These are phyloP conservation scores for Mesembrinibis cayennensis DNA, from an alignment of 2,113 vertebrate genomes.

Conservation along the genomic window DNA sequence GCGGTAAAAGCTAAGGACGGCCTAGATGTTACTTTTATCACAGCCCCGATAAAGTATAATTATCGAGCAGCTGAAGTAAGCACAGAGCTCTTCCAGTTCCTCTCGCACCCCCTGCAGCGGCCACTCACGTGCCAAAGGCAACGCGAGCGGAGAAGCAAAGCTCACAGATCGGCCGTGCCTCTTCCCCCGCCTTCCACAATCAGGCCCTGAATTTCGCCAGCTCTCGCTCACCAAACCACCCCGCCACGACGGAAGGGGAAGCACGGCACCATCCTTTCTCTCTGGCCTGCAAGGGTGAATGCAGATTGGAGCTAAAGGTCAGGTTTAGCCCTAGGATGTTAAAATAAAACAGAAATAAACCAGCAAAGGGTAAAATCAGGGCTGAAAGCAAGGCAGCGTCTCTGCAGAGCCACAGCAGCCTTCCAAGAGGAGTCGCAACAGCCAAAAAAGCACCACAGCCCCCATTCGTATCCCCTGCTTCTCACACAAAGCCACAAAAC, in stretches of 20 bases:
- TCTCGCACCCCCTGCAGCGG: not conserved
- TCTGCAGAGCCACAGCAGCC: not conserved
- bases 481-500: not conserved
- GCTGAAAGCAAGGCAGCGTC: not conserved
- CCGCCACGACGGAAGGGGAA: accelerated
- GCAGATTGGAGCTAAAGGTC: not conserved
- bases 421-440: not conserved
- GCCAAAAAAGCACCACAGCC: not conserved
- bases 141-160: accelerated
- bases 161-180: accelerated
- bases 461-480: accelerated
- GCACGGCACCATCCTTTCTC: not conserved
- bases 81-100: not conserved
- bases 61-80: no score
- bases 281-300: not conserved
- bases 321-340: not conserved
- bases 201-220: no score
- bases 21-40: accelerated
- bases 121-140: not conserved
- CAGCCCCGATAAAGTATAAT: not conserved
- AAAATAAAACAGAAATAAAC: not conserved
- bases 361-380: not conserved
- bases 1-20: not conserved
- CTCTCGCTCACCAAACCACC: not conserved
- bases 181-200: not conserved